phyloP scores from a whole-genome alignment of 2,113 vertebrate genomes.

The Sinosuthora webbiana region DNA sequence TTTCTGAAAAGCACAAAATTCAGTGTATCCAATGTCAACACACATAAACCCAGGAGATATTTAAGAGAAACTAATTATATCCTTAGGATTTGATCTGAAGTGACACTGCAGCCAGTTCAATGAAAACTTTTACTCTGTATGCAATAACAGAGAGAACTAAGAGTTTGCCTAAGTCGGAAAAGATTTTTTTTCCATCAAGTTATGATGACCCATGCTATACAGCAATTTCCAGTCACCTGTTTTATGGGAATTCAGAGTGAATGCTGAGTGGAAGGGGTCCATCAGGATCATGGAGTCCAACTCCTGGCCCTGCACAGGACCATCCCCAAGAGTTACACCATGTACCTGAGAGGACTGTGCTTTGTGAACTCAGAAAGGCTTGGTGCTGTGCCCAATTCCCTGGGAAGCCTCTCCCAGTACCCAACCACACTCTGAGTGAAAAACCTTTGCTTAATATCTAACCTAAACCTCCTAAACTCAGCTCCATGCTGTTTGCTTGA shows the following conservation, averaged over 20 bases:
- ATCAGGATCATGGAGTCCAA: not conserved
- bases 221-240: not conserved
- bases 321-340: not conserved
- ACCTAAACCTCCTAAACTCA: not conserved
- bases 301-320: not conserved
- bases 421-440: not conserved
- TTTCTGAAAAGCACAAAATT: not conserved
- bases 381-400: not conserved
- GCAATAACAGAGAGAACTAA: not conserved
- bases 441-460: not conserved
- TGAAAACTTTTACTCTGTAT: not conserved
- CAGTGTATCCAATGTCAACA: not conserved
- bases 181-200: not conserved
- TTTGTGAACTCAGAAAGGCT: not conserved
- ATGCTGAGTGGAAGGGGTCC: not conserved
- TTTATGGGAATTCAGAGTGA: not conserved
- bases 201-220: not conserved
- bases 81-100: not conserved
- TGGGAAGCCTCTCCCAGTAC: not conserved
- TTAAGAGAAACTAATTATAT: not conserved
- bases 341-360: not conserved
- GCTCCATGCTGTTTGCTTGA: not conserved
- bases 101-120: not conserved
- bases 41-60: not conserved
- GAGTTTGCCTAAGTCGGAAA: not conserved